These are phyloP conservation scores for Dipus sagitta DNA, from an alignment of 2,797 vertebrate genomes.

Conservation along the genomic window DNA sequence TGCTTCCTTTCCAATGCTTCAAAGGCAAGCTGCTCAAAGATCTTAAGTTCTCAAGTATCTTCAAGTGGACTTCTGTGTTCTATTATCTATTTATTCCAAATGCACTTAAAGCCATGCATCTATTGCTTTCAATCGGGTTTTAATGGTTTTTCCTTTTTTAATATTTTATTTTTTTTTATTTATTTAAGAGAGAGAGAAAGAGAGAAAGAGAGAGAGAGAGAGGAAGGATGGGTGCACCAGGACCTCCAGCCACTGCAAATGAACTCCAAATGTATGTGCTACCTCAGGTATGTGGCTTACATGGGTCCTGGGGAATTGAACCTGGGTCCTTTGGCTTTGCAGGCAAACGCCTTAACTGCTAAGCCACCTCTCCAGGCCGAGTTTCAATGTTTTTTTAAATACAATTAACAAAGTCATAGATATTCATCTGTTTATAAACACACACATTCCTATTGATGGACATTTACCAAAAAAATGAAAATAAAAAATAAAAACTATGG, in stretches of 20 bases:
- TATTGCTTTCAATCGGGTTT: constrained; percentile 46
- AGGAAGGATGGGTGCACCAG: no score
- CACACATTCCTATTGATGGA: constrained; percentile 13
- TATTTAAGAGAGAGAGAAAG: no score
- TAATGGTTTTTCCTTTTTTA: not conserved
- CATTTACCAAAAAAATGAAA: constrained; percentile 26
- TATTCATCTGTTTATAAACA: constrained; percentile 41
- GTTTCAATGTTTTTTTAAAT: not conserved
- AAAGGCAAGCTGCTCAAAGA: constrained; percentile 20
- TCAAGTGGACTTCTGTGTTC: constrained; percentile 33
- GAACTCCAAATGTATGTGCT: no score
- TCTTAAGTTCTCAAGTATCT: not conserved
- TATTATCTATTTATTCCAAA: constrained; percentile 29
- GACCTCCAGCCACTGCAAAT: no score
- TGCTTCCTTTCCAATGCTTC: constrained; percentile 41
- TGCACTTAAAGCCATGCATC: constrained; percentile 26
- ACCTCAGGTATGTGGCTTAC: no score
- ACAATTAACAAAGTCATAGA: constrained; percentile 54
- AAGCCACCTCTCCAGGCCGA: no score
- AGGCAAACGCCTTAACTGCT: no score
- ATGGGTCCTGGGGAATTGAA: no score
- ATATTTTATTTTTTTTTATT: no score
- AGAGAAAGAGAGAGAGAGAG: no score
- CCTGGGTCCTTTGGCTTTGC: no score
- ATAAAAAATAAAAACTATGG: not conserved